These are phyloP conservation scores for Falco concolor DNA, from an alignment of 2,797 vertebrate genomes.

Conservation along the genomic window DNA sequence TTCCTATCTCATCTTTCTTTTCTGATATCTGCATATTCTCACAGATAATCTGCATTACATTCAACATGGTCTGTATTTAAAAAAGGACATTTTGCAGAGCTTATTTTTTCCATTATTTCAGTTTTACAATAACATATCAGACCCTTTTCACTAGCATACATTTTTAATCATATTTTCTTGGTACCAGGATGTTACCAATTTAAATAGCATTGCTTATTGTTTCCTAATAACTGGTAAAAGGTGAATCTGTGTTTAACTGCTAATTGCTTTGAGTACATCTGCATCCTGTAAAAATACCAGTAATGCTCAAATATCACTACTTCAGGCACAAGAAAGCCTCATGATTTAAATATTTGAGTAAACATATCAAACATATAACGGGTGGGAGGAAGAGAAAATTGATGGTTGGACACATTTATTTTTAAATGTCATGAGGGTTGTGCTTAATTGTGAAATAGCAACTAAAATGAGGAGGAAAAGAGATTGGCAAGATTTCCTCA, in stretches of 20 bases:
- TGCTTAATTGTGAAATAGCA: constrained; percentile 46
- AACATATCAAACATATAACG: neutral
- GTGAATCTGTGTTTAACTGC: neutral
- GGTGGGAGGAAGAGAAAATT: constrained; percentile 41
- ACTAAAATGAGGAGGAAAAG: constrained; percentile 26
- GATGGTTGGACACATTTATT: constrained; percentile 13
- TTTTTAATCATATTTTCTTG: neutral
- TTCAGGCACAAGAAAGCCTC: neutral
- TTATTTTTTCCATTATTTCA: neutral
- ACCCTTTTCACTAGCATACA: neutral
- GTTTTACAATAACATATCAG: neutral
- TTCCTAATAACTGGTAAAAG: neutral
- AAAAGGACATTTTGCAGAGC: neutral
- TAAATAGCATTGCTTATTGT: neutral
- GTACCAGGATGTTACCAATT: neutral
- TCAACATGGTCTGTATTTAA: neutral
- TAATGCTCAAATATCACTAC: neutral
- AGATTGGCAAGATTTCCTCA: neutral
- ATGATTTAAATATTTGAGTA: neutral
- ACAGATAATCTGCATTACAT: neutral
- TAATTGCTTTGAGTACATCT: neutral
- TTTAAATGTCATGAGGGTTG: constrained; percentile 23
- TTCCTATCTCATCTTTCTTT: neutral
- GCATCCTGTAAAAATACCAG: neutral
- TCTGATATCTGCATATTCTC: neutral